These are phyloP conservation scores for Phania funesta DNA, from an alignment of 2,888 invertebrate genomes.

Conservation along the genomic window DNA sequence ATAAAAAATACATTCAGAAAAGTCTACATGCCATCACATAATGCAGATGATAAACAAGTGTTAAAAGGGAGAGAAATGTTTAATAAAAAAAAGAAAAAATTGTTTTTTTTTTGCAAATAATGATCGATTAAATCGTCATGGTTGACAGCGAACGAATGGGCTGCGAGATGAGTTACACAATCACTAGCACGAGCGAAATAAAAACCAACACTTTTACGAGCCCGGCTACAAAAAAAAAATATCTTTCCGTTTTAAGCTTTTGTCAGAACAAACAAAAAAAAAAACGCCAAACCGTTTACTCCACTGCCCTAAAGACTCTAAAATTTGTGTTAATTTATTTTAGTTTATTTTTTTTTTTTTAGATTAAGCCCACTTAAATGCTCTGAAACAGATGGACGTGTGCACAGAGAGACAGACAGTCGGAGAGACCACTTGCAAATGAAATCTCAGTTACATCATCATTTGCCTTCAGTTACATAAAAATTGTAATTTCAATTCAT, in stretches of 20 bases:
- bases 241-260: conserved; percentile 19
- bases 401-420: neutral
- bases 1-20: conserved; percentile 3
- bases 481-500: neutral
- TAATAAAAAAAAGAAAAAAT: conserved; percentile 29
- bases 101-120: conserved; percentile 44
- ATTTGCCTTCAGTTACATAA: neutral
- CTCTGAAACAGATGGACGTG: neutral
- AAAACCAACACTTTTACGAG: neutral
- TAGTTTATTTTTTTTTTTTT: neutral
- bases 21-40: conserved; percentile 45
- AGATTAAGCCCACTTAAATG: conserved; percentile 5
- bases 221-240: conserved; percentile 12
- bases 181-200: conserved; percentile 50
- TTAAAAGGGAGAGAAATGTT: conserved; percentile 52
- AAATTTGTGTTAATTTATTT: conserved; percentile 1
- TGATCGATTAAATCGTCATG: conserved; percentile 60
- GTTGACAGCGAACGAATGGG: conserved; percentile 53
- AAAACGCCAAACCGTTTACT: conserved; percentile 14
- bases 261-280: conserved; percentile 6
- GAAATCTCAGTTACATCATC: conserved; percentile 25
- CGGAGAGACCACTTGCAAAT: neutral
- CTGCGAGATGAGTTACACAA: conserved; percentile 51
- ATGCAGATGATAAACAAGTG: conserved; percentile 48
- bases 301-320: conserved; percentile 52